Percentiles rank a stretch among this genome's conserved stretches.
phyloP scores from a whole-genome alignment of 2,797 vertebrate species.

The Enteromius mattozi region DNA sequence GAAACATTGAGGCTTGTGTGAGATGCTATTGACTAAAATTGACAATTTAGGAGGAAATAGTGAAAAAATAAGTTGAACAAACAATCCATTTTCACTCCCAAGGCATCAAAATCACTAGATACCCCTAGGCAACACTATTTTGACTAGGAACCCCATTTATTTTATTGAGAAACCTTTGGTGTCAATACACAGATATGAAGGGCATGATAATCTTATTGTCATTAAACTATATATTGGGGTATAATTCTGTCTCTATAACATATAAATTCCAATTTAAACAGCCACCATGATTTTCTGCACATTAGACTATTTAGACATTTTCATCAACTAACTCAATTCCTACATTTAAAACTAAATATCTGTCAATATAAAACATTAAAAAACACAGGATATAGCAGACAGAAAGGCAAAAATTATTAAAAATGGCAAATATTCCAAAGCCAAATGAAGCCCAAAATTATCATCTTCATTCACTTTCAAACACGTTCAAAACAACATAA shows the following conservation, averaged over 20 bases:
- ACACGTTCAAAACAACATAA: too few species aligned
- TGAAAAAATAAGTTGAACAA: not conserved
- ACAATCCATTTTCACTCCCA: not conserved
- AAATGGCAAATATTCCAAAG: not conserved
- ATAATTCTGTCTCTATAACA: not conserved
- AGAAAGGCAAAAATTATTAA: not conserved
- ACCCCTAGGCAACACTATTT: not conserved
- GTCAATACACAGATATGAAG: not conserved
- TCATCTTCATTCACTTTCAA: not conserved
- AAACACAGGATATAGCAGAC: not conserved
- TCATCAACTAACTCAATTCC: not conserved
- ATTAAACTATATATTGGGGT: not conserved
- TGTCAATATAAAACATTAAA: not conserved
- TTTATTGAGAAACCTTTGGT: not conserved
- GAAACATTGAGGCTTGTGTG: slow-evolving; percentile 7
- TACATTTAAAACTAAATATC: not conserved
- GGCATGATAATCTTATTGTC: not conserved
- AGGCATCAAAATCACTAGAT: not conserved
- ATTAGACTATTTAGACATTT: not conserved
- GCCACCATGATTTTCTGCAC: not conserved
- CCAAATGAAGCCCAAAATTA: not conserved
- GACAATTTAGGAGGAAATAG: slow-evolving; percentile 1
- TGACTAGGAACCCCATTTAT: not conserved
- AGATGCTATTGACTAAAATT: not conserved
- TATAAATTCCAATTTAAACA: not conserved